A percentile compares a stretch with the other conserved stretches of the same genome.
These are phyloP conservation scores for Thamnophis elegans DNA, from an alignment of 2,797 vertebrate genomes.

Conservation along the genomic window DNA sequence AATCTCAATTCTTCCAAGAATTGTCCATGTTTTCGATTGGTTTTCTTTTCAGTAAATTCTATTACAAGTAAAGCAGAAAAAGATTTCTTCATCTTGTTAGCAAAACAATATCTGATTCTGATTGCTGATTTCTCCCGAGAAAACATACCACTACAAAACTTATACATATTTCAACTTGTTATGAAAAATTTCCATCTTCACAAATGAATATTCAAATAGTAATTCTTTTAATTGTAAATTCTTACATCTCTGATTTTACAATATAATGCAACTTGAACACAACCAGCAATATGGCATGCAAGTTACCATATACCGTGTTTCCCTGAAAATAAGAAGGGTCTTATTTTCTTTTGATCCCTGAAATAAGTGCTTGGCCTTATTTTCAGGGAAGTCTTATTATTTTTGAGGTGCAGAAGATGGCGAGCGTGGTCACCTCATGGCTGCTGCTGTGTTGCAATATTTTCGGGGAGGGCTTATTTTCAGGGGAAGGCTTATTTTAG, in stretches of 20 bases:
- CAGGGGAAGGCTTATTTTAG: too few relatives aligned
- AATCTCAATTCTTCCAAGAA: rapidly evolving
- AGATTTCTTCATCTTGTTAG: neutral
- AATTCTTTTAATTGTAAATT: neutral
- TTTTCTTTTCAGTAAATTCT: neutral
- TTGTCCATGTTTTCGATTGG: neutral
- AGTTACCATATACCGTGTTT: neutral
- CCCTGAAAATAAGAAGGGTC: too few relatives aligned
- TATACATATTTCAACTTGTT: neutral
- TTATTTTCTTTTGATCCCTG: too few relatives aligned
- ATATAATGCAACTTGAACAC: neutral
- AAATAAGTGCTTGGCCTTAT: too few relatives aligned
- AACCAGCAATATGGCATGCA: neutral
- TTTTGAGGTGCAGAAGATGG: too few relatives aligned
- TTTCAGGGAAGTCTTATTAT: too few relatives aligned
- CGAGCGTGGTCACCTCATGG: too few relatives aligned
- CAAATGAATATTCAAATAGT: neutral
- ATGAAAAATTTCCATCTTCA: neutral
- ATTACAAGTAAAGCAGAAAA: neutral
- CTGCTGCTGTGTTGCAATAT: too few relatives aligned
- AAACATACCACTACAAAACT: rapidly evolving
- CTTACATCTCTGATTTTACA: neutral
- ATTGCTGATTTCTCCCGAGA: rapidly evolving
- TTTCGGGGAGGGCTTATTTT: too few relatives aligned
- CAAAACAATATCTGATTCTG: neutral